phyloP scores from a whole-genome alignment of 2,888 invertebrate genomes.

The Idaea dimidiata region DNA sequence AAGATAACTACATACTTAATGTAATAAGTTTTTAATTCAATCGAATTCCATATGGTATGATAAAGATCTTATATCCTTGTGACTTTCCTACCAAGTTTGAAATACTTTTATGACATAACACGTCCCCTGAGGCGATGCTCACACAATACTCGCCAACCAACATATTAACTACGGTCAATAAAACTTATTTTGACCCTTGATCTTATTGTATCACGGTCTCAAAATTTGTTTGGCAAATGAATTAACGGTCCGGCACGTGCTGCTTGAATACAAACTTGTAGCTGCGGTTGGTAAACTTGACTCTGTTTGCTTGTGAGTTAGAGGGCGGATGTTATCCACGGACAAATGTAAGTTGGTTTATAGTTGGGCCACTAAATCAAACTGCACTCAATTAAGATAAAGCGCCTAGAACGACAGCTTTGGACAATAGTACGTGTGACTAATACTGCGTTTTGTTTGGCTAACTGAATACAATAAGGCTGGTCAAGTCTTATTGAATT shows the following conservation, averaged over 20 bases:
- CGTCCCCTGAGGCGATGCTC: slow-evolving; percentile 68
- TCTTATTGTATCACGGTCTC: not conserved
- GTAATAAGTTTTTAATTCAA: slow-evolving; percentile 47
- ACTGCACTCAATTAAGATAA: slow-evolving; percentile 79
- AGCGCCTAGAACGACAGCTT: slow-evolving; percentile 67
- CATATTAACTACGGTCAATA: slow-evolving; percentile 1
- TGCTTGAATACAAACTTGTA: slow-evolving; percentile 40
- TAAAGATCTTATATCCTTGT: slow-evolving; percentile 75
- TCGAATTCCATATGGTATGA: slow-evolving; percentile 55
- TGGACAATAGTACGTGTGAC: slow-evolving; percentile 69
- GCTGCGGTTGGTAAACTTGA: slow-evolving; percentile 35
- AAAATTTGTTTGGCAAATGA: slow-evolving; percentile 9
- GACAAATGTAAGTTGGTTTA: slow-evolving; percentile 46
- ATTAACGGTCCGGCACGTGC: slow-evolving; percentile 39
- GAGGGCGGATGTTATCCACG: slow-evolving; percentile 25
- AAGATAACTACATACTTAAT: no score
- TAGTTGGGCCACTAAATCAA: slow-evolving; percentile 71
- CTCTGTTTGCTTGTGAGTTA: slow-evolving; percentile 34
- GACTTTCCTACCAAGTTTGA: slow-evolving; percentile 65
- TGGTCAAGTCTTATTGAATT: slow-evolving; percentile 52
- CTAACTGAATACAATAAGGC: slow-evolving; percentile 64
- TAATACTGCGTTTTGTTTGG: slow-evolving; percentile 72
- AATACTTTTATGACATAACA: slow-evolving; percentile 68
- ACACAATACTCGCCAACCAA: slow-evolving; percentile 51
- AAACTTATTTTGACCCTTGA: not conserved